These are phyloP conservation scores for Paratrypauchen microcephalus DNA, from an alignment of 2,797 vertebrate species.

Conservation along the genomic window DNA sequence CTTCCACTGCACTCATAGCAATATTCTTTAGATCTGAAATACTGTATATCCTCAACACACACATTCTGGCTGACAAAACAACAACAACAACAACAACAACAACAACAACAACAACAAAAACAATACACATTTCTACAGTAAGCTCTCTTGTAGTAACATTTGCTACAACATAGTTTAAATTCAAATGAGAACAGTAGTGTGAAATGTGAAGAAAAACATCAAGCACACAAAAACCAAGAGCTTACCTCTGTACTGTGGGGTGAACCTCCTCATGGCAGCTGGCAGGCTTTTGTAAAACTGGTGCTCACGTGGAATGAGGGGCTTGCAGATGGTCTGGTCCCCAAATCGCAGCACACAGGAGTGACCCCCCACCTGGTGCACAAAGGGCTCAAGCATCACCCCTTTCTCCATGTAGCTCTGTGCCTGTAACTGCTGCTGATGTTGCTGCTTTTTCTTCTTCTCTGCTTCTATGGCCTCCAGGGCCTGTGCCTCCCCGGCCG, in stretches of 20 bases:
- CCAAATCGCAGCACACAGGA: constrained; percentile 91
- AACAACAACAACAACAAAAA: neutral
- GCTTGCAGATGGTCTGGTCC: constrained; percentile 91
- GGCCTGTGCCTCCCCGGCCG: constrained; percentile 85
- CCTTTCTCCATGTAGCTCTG: constrained; percentile 81
- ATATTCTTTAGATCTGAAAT: neutral
- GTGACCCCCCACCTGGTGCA: constrained; percentile 92
- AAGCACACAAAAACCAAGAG: neutral
- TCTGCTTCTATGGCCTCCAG: constrained; percentile 88
- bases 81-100: too few relatives aligned
- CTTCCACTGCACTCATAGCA: neutral
- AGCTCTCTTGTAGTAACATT: neutral
- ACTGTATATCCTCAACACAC: neutral
- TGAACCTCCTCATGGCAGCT: constrained; percentile 87
- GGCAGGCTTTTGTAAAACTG: constrained; percentile 92
- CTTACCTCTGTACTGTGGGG: constrained; percentile 90
- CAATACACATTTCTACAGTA: neutral
- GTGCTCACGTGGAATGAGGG: constrained; percentile 89
- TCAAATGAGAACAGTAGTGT: neutral
- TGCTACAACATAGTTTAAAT: neutral
- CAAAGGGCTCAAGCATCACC: constrained; percentile 93
- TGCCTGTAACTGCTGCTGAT: constrained; percentile 60
- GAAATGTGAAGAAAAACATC: neutral
- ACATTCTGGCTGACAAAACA: neutral
- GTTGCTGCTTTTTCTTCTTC: constrained; percentile 62